Percentiles rank a stretch among this genome's conserved stretches.
phyloP scores from a whole-genome alignment of 1,140 invertebrate species.

The Bombus picipes region DNA sequence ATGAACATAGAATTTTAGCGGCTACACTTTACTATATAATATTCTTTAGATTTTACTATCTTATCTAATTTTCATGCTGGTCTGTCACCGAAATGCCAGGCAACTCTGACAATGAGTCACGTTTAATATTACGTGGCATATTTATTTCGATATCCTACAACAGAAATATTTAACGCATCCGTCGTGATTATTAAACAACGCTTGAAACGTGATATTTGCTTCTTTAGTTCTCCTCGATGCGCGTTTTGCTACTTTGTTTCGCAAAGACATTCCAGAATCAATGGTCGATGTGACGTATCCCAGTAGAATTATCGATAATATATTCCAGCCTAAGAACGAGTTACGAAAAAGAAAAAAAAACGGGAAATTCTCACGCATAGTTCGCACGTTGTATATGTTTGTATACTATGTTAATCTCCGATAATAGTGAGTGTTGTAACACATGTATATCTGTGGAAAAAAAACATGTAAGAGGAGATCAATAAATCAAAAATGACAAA shows the following conservation, averaged over 20 bases:
- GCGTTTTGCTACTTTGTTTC: background rate
- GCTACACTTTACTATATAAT: background rate
- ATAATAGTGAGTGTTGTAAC: conserved; percentile 51
- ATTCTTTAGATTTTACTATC: background rate
- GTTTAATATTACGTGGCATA: background rate
- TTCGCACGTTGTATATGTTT: conserved; percentile 73
- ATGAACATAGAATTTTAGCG: background rate
- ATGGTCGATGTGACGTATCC: conserved; percentile 51
- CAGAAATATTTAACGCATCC: background rate
- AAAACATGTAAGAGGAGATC: conserved; percentile 44
- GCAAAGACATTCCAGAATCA: conserved; percentile 11
- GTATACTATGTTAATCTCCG: conserved; percentile 60
- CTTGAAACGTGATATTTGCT: background rate
- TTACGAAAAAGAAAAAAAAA: conserved; percentile 13
- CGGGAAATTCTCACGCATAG: conserved; percentile 41
- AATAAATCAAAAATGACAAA: conserved; percentile 64
- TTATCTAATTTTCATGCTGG: background rate
- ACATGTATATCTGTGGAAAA: conserved; percentile 53
- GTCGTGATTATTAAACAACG: background rate
- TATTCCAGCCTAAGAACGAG: conserved; percentile 31
- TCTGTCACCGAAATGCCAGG: conserved; percentile 26
- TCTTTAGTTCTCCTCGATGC: background rate
- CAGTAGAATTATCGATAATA: conserved; percentile 38
- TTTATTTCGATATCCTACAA: background rate
- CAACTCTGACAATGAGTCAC: background rate